A percentile compares a stretch with the other conserved stretches of the same genome.
Evolutionary conservation across 1,140 invertebrate genomes (phyloP).

Genomic region (Mactra quadrangularis): DNA sequence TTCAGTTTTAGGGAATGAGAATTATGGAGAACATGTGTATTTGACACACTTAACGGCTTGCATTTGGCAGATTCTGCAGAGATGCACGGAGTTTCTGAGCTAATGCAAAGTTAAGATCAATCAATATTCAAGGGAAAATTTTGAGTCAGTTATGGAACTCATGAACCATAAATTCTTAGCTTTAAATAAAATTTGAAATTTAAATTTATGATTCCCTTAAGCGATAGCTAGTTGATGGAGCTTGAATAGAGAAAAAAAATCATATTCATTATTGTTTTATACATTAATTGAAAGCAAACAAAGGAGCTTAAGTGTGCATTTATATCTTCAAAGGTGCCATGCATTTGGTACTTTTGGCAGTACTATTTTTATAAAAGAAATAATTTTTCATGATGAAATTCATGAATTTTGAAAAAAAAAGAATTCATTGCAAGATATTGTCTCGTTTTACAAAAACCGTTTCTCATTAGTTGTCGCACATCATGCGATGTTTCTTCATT

Average conservation of each 20-base stretch:
- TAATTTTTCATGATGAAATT: too few relatives aligned
- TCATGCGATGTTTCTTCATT: too few relatives aligned
- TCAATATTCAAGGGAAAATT: slow-evolving; percentile 21
- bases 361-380: too few relatives aligned
- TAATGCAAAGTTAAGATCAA: slow-evolving; percentile 10
- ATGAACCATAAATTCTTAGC: slow-evolving; percentile 50
- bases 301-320: slow-evolving; percentile 25
- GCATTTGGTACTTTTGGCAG: neutral
- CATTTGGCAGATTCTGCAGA: neutral
- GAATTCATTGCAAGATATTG: too few relatives aligned
- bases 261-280: slow-evolving; percentile 55
- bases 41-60: too few relatives aligned
- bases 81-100: slow-evolving; percentile 28
- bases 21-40: too few relatives aligned
- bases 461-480: too few relatives aligned
- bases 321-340: slow-evolving; percentile 40
- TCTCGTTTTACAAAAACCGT: too few relatives aligned
- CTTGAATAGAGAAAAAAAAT: slow-evolving; percentile 3
- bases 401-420: too few relatives aligned
- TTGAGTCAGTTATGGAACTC: slow-evolving; percentile 11
- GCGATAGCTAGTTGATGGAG: neutral
- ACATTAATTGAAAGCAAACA: slow-evolving; percentile 48
- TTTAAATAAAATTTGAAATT: slow-evolving; percentile 61
- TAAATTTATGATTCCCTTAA: slow-evolving; percentile 40
- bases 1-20: too few relatives aligned